A percentile compares a stretch with the other conserved stretches of the same genome.
Conservation (phyloP, 2,113 vertebrate species). For the Beaufortia kweichowensis region DNA sequence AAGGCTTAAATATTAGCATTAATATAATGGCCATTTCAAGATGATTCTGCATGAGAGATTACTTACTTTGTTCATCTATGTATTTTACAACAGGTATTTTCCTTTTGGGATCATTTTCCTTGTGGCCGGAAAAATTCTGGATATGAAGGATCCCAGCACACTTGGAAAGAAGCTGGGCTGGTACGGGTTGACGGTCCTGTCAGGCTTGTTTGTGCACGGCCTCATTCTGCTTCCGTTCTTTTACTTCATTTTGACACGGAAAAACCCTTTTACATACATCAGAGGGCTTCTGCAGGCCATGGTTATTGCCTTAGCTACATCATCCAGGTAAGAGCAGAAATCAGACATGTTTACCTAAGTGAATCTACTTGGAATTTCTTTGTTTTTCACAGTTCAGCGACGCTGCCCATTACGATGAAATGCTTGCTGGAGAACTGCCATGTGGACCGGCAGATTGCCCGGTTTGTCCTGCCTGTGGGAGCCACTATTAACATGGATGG, state of each 20-base stretch:
- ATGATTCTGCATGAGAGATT: too few relatives aligned
- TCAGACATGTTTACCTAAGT: too few relatives aligned
- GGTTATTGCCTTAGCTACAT: conserved; percentile 87
- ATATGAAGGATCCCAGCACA: conserved; percentile 82
- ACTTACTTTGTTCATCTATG: too few relatives aligned
- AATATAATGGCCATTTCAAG: too few relatives aligned
- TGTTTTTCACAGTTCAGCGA: conserved; percentile 80
- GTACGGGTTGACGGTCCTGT: conserved; percentile 82
- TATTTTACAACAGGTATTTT: conserved; percentile 78
- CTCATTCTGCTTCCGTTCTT: conserved; percentile 80
- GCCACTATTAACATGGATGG: conserved; percentile 92
- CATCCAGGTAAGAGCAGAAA: conserved; percentile 77
- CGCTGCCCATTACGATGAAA: conserved; percentile 89
- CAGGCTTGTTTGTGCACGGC: conserved; percentile 78
- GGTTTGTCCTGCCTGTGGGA: conserved; percentile 84
- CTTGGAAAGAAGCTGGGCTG: conserved; percentile 83
- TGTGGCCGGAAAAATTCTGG: conserved; percentile 86
- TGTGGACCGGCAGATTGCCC: conserved; percentile 82
- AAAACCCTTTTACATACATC: conserved; percentile 84
- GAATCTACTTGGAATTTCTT: too few relatives aligned
- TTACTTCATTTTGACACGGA: conserved; percentile 78
- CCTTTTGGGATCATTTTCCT: conserved; percentile 88
- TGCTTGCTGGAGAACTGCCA: conserved; percentile 87
- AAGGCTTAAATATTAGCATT: too few relatives aligned
- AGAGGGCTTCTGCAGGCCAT: conserved; percentile 84